phyloP scores from a whole-genome alignment of 2,888 invertebrate genomes.

The Synanthedon andrenaeformis region DNA sequence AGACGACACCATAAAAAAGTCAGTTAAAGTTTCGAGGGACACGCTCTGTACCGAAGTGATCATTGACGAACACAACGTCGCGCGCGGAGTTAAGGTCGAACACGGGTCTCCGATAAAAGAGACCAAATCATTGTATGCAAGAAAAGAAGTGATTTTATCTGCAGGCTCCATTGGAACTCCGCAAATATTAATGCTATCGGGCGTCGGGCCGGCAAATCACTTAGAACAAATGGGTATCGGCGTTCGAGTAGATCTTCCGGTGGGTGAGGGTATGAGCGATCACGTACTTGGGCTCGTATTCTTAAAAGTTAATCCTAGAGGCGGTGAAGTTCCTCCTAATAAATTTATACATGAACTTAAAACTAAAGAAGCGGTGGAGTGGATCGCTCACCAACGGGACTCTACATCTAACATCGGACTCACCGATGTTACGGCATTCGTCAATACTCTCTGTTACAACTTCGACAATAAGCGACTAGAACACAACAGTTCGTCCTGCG shows the following conservation, averaged over 20 bases:
- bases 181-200: slow-evolving; percentile 42
- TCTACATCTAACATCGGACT: slow-evolving; percentile 34
- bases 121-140: slow-evolving; percentile 18
- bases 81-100: slow-evolving; percentile 27
- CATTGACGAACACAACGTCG: slow-evolving; percentile 22
- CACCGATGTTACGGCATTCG: slow-evolving; percentile 27
- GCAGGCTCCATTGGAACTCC: slow-evolving; percentile 41
- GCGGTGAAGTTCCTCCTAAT: not conserved
- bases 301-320: slow-evolving; percentile 19
- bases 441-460: slow-evolving; percentile 37
- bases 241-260: slow-evolving; percentile 28
- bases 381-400: slow-evolving; percentile 20
- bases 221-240: slow-evolving; percentile 22
- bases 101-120: slow-evolving; percentile 4
- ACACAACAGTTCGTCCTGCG: slow-evolving; percentile 22
- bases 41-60: slow-evolving; percentile 33
- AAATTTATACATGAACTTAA: slow-evolving; percentile 6
- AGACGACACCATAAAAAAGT: slow-evolving; percentile 17
- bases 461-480: slow-evolving; percentile 14
- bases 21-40: slow-evolving; percentile 25
- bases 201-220: slow-evolving; percentile 35
- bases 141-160: slow-evolving; percentile 35
- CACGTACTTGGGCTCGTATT: slow-evolving; percentile 27
- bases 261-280: slow-evolving; percentile 37
- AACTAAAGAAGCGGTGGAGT: slow-evolving; percentile 11